phyloP scores from a whole-genome alignment of 1,140 invertebrate species.

The Trichonephila clavipes region DNA sequence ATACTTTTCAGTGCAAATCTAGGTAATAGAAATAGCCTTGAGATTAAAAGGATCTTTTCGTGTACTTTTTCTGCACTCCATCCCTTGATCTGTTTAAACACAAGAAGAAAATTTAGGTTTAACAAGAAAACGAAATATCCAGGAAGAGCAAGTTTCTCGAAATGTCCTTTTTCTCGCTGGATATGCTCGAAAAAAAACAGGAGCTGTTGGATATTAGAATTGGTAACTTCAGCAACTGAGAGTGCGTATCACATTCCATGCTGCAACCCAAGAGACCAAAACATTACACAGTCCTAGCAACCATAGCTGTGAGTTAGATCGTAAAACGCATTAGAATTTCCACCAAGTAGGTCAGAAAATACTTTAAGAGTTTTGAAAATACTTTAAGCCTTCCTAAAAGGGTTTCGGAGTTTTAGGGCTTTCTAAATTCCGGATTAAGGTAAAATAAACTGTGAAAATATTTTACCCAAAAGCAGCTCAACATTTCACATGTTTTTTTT shows the following conservation, averaged over 20 bases:
- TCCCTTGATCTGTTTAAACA: too few species aligned
- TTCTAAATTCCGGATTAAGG: slow-evolving; percentile 47
- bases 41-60: too few species aligned
- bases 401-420: slow-evolving; percentile 42
- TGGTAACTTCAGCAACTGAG: neutral
- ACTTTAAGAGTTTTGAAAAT: slow-evolving; percentile 52
- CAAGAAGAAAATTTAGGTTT: too few species aligned
- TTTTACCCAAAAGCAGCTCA: neutral
- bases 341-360: slow-evolving; percentile 41
- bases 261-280: neutral
- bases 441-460: slow-evolving; percentile 14
- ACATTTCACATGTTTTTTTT: neutral
- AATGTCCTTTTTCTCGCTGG: too few species aligned
- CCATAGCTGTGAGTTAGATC: neutral
- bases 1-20: too few species aligned
- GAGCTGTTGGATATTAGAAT: slow-evolving; percentile 25
- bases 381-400: slow-evolving; percentile 40
- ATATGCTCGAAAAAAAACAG: too few species aligned
- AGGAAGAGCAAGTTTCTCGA: too few species aligned
- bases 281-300: neutral
- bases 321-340: slow-evolving; percentile 54
- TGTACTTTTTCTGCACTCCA: too few species aligned
- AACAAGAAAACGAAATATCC: too few species aligned
- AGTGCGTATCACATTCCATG: neutral
- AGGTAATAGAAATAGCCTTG: too few species aligned